Evolutionary conservation across 2,797 vertebrate genomes (phyloP), one percentile per base, ranked within the genome.

Genomic region (Hippocampus kuda): DNA sequence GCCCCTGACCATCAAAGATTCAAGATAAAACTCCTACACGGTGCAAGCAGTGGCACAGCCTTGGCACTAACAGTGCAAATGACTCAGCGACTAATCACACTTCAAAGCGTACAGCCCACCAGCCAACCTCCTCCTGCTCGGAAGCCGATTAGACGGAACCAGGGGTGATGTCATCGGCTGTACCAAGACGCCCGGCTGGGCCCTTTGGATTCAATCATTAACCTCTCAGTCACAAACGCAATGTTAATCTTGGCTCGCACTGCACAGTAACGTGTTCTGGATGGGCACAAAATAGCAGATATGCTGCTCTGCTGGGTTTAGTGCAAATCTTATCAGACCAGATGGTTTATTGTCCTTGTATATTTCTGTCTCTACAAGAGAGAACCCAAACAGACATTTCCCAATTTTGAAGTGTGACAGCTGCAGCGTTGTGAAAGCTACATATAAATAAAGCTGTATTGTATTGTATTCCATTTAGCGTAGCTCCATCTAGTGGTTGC

Each of bases 81-180:
- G 82, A 87, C 77, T 88, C 81, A 79, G 74, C 75, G n/a, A 1
- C 75, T 80, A 76, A 83, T 83, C 77, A 54, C 70, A 81, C 77
- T 81, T 80, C 76, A 84, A 81, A 81, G 59, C 53, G 56, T 27
- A 30, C 6, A 10, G 56, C 18, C 69, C 78, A 81, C 79, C 72
- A 73, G 44, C 22, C 64, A 70, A 22, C 61, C 71, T 30, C 75
- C 77, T 81, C 70, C 79, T 65, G 75, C 66, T 69, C 34, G 65
- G 62, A 72, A 80, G 76, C 79, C 70, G 84, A 85, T 82, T 75
- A 69, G 69, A 64, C 48, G 20, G 79, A 79, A 82, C 82, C 76
- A 74, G 72, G 62, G 5, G 57, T 75, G 83, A 85, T 68, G 85
- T 81, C 79, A 84, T 74, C 68, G 41, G 54, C 76, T 72, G 6